These are phyloP conservation scores for Pseudopodoces humilis DNA, from an alignment of 2,113 vertebrate genomes.

Conservation along the genomic window DNA sequence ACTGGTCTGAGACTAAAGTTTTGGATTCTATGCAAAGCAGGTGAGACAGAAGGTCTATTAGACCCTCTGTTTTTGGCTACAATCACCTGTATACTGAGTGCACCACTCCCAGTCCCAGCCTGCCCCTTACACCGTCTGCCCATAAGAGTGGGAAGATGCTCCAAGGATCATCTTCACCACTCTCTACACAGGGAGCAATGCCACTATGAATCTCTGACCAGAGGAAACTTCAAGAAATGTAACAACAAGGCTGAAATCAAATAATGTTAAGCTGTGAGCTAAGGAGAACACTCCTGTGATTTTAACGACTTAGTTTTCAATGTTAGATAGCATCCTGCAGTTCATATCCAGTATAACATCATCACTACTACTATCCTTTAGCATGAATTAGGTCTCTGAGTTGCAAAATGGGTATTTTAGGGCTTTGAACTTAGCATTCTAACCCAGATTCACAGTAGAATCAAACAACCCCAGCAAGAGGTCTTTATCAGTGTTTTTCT, in stretches of 20 bases:
- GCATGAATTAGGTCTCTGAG: not conserved
- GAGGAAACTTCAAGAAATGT: not conserved
- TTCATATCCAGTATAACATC: not conserved
- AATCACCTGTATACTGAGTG: rapidly evolving
- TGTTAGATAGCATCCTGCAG: not conserved
- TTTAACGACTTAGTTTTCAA: not conserved
- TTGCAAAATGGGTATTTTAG: not conserved
- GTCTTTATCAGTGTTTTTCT: not conserved
- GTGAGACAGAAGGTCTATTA: not conserved
- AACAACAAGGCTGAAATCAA: not conserved
- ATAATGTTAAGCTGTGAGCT: not conserved
- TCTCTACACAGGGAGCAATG: not conserved
- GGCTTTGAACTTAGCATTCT: not conserved
- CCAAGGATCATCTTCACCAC: not conserved
- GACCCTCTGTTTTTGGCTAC: not conserved
- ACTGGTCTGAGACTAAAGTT: not conserved
- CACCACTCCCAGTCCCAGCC: not conserved
- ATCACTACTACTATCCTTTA: not conserved
- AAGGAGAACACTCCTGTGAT: not conserved
- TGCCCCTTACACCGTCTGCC: not conserved
- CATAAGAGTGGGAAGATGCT: not conserved
- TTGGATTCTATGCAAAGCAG: not conserved
- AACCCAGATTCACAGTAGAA: not conserved
- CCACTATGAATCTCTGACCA: not conserved
- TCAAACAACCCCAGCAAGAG: not conserved